Base-by-base conservation (phyloP, 2,113 vertebrate species). In the Pseudorectes ferrugineus region DNA sequence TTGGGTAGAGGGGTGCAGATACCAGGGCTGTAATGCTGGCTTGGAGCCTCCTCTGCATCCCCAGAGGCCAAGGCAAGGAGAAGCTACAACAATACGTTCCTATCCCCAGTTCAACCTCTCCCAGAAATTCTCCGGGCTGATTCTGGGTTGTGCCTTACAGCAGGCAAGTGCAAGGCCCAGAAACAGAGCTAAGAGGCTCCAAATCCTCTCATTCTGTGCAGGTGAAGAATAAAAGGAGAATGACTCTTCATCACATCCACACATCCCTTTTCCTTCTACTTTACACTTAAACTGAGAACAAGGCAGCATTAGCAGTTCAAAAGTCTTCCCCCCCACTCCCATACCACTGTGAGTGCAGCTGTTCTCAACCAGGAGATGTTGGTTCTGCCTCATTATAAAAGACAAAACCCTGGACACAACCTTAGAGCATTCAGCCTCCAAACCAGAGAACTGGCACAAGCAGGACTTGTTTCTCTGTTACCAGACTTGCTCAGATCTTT, bases 11-110 rank as follows among this genome's bases (percentile, higher is more conserved):
- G 8, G 26, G 22, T 42, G 25, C 22, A 45, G 29, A 14, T 35
- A 24, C 9, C 17, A 71, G 20, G 31, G 31, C 23, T 26, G 4
- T 29, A 19, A 22, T 6, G 0, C 6, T 29, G 42, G 0, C 29
- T 17, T 2, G 19, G 59, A 91, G 43, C 36, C 12, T 51, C 12
- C 23, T 31, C n/a, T 48, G 35, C 33, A 33, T 15, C 18, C 33
- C 68, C 55, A 76, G 43, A 42, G 11, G n/a, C 40, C 51, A 46
- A 42, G n/a, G 38, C 9, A n/a, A 72, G 59, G 26, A 72, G 21
- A 89, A 61, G 10, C 7, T 2, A 28, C 48, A 84, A 23, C 58
- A 38, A 6, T 10, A 24, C 28, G 28, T 23, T 73, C n/a, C 28
- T 3, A 2, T 19, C 12, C 23, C 14, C 49, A 48, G 10, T 10